Evolutionary conservation across 2,797 vertebrate species (phyloP), one percentile per base, ranked within the genome.

Genomic region (Allenopithecus nigroviridis): DNA sequence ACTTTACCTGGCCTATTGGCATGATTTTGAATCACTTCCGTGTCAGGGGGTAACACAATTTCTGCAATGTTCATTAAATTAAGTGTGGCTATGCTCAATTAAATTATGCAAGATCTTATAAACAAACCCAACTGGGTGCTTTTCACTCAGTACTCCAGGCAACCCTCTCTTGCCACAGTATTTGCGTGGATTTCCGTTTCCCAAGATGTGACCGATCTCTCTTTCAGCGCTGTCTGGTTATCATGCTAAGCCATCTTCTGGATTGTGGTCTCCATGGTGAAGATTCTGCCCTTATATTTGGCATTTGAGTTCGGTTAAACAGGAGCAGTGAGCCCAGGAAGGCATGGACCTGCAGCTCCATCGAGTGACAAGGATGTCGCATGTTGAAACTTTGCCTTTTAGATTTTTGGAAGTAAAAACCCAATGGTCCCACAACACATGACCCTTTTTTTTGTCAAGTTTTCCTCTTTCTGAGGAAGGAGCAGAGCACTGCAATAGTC

Each of bases 321-420:
- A 30, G 68, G 86, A 91, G 68, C 76, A 83, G 46, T 39, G 84
- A 90, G 30, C 10, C 2, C 9, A 95, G 84, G 70, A 36, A 96
- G 57, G 1, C 68, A 96, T 28, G 46, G 95, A 95, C 59, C 95
- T 85, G 96, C 97, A 98, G 98, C 98, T 98, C 97, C 98, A 95
- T 98, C 97, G 97, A 98, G 97, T 97, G 97, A 97, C 95, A 85
- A 80, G 48, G 93, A 90, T 72, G 24, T 97, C 91, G 41, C 57
- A 75, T 64, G 55, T 8, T 11, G 70, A 91, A 94, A 68, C 24
- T 55, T 61, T 33, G 24, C 4, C 81, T 24, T 68, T 53, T 10
- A 79, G 21, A 11, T 28, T 8, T 46, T 0, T 1, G 39, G 68
- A 22, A 24, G 61, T 8, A 46, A 55, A 13, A 39, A 55, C 24